These are phyloP conservation scores for Callinectes sapidus DNA, from an alignment of 2,888 invertebrate species.

Conservation along the genomic window DNA sequence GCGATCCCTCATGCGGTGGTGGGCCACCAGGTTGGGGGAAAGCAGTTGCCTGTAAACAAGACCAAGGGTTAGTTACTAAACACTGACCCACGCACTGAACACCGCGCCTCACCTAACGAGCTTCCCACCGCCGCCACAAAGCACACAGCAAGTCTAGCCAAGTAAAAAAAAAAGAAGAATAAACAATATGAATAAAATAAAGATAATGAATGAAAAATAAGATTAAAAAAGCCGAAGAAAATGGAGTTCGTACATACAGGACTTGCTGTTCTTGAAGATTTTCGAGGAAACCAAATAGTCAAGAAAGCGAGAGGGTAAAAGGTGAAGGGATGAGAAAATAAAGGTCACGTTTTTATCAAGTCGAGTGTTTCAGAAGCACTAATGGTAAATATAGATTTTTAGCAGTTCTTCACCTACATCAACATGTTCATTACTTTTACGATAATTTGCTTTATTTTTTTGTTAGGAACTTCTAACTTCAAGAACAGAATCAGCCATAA, in stretches of 20 bases:
- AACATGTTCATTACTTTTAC: background rate
- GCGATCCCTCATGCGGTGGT: constrained; percentile 44
- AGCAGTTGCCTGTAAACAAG: constrained; percentile 49
- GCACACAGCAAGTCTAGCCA: background rate
- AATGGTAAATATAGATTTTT: background rate
- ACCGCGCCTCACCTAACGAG: background rate
- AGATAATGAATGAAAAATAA: too few relatives aligned
- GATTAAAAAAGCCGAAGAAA: too few relatives aligned
- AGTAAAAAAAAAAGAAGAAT: background rate
- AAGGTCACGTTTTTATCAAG: background rate
- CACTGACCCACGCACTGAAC: background rate
- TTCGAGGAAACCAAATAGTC: background rate
- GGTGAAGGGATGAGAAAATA: background rate
- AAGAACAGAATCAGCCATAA: background rate
- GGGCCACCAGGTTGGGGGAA: constrained; percentile 55
- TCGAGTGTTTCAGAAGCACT: background rate
- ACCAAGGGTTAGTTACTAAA: constrained; percentile 7
- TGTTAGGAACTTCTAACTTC: background rate
- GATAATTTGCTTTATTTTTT: background rate
- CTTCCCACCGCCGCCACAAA: background rate
- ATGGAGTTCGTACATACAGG: background rate
- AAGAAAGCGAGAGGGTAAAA: background rate
- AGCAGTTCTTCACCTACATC: background rate
- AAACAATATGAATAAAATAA: too few relatives aligned
- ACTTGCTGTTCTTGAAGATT: background rate